Base-by-base conservation (phyloP, 92 coral and sea anemone species). In the Zoanthus solanderi region DNA sequence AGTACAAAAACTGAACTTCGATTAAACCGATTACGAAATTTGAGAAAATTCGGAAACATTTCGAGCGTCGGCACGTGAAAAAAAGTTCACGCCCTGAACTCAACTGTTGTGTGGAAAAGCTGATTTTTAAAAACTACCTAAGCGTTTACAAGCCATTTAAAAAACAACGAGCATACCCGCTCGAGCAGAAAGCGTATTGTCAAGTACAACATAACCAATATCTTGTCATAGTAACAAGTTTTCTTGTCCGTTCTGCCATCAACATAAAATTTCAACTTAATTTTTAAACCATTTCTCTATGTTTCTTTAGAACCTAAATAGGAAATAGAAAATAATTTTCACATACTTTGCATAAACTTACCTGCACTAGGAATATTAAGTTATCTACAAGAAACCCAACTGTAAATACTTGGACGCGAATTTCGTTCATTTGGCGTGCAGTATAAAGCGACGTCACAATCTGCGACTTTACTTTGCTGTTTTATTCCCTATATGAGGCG, bases 81-180 rank as follows among this genome's bases (percentile, higher is more conserved):
- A n/a, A 13, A 44, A 18, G 57, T 60, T 2, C 15, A 81, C 85
- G 85, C 85, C 85, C 85, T 42, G 66, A 66, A 42, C 3, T 63
- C 31, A 7, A 56, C 18, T 42, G n/a, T 5, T 44, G 61, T 60
- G 29, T 12, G 17, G 34, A 37, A 46, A 63, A 44, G 18, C 42
- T 18, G 18, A 9, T 31, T 80, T 63, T 65, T 81, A 48, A 66
- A 81, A 7, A 16, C 12, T 66, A 45, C 45, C 5, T 5, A 54
- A 60, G n/a, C 28, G 23, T 66, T 37, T 13, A 81, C 46, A 48
- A 81, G 31, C 7, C 44, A 81, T 56, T 67, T 81, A 46, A 81
- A 45, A 71, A 81, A 81, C 74, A 79, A 79, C 65, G 32, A 53
- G 72, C 42, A 13, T 53, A 81, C 85, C 85, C 60, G 85, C 85